Base-by-base conservation (phyloP, 1,140 invertebrate species). In the Littorina saxatilis region DNA sequence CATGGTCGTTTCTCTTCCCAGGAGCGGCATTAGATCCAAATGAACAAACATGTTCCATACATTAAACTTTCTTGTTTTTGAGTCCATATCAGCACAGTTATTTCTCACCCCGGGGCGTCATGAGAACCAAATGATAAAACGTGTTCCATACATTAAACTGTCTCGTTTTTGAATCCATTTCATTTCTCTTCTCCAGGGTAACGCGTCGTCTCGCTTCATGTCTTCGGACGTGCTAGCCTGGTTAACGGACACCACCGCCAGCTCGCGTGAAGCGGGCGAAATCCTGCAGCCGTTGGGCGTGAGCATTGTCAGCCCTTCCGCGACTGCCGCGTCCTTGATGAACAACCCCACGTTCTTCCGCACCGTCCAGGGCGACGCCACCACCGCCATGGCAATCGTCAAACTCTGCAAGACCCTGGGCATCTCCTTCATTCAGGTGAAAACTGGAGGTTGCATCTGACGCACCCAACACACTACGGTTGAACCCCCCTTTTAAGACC, bases 281-380 rank as follows among this genome's bases (percentile, higher is more conserved):
- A 70, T 89, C 23, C 81, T 90, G 20, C 83, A 84, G 35, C 84
- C 86, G 15, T 68, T 89, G 0, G 77, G 80, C 39, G 61, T 90
- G 15, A 86, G 89, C 13, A 82, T 90, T 23, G 80, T 91, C 63
- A 90, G 90, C 78, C 87, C 90, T 0, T 82, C 87, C 70, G 87
- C 89, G 29, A 96, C 96, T 5, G 95, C 94, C 15, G 93, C 93
- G 74, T 95, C 95, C 90, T 92, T 97, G 47, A 95, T 94, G 74
- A 93, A 95, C 82, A 96, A 95, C 92, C 94, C 95, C 72, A 96
- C 95, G 82, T 97, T 96, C 92, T 92, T 96, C 84, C 93, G 96
- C 27, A 96, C 96, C 1, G 95, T 96, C 13, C 96, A 96, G 58
- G 95, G 95, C 0, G 96, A 97, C 92, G 94, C 95, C 85, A 95